These are phyloP conservation scores for Muscicapa adusta DNA, from an alignment of 2,113 vertebrate genomes.

Conservation along the genomic window DNA sequence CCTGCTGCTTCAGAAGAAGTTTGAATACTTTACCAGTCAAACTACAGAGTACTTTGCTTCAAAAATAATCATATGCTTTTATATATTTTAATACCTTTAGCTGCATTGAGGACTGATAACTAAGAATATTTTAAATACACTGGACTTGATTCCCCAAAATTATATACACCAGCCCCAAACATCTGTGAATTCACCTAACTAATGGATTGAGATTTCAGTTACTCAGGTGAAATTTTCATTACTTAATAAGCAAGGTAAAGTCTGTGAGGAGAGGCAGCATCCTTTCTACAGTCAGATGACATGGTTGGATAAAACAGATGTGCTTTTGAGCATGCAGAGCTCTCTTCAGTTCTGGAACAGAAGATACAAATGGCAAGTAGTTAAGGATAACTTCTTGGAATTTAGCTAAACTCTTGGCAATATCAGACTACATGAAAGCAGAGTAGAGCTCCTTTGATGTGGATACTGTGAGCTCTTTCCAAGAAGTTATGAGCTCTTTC, in stretches of 20 bases:
- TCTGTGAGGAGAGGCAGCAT: background rate
- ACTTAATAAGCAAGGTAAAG: background rate
- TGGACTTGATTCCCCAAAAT: background rate
- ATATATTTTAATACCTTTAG: background rate
- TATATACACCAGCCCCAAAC: background rate
- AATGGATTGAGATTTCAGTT: background rate
- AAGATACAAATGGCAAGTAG: background rate
- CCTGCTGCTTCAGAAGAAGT: background rate
- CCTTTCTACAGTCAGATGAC: background rate
- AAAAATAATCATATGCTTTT: background rate
- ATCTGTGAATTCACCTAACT: background rate
- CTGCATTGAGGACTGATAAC: background rate
- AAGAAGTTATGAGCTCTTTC: background rate
- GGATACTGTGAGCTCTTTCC: background rate
- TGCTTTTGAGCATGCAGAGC: background rate
- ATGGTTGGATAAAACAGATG: background rate
- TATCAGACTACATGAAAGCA: background rate
- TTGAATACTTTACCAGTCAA: background rate
- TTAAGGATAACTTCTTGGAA: background rate
- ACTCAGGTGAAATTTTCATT: background rate
- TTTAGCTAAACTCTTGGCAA: background rate
- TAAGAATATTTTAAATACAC: background rate
- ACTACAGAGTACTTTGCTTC: background rate
- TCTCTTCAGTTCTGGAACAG: background rate
- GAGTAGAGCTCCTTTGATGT: slow-evolving; percentile 1